Evolutionary conservation across 2,113 vertebrate genomes (phyloP), one percentile per base, ranked within the genome.

Genomic region (Peucedramus taeniatus): DNA sequence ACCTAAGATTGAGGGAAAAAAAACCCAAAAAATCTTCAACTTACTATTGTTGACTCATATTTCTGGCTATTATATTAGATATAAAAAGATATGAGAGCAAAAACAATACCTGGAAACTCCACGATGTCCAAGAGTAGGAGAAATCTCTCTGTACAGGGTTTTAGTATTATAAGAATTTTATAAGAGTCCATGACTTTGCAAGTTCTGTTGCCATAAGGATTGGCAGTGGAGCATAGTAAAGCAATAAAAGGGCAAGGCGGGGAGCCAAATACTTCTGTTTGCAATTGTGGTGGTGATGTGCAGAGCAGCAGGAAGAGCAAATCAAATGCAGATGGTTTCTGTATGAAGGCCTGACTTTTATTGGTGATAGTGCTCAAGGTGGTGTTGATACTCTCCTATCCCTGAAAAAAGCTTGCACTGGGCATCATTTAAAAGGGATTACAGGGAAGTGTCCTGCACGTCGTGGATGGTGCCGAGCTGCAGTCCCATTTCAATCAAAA

Each of bases 81-180:
- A 91, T 71, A 86, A 96, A 95, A 89, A 79, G 74, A 95, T 74
- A 96, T 30, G 54, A 92, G 87, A 80, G 68, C 66, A 85, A 72
- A 95, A 96, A 96, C 95, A 96, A 97, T 97, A 97, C 95, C 94
- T 95, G 97, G 95, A 97, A 97, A 90, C 79, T 40, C 39, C 66
- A 66, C 1, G 1, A 47, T 89, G 84, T 97, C 83, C 93, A 85
- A 57, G 89, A 91, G 76, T 16, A 87, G 54, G 86, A 93, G 81
- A 78, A 91, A 70, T 82, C 69, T 91, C 15, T 18, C 64, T 88
- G 28, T 61, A 53, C 39, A 50, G 69, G 23, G 39, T 70, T 88
- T 87, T 75, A 83, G 75, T 76, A 30, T 91, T 87, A 27, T 49
- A 89, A 83, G 84, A 54, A 68, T 95, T 91, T 92, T 93, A 12